phyloP scores from a whole-genome alignment of 2,888 invertebrate genomes.

The Isotomurus palustris region DNA sequence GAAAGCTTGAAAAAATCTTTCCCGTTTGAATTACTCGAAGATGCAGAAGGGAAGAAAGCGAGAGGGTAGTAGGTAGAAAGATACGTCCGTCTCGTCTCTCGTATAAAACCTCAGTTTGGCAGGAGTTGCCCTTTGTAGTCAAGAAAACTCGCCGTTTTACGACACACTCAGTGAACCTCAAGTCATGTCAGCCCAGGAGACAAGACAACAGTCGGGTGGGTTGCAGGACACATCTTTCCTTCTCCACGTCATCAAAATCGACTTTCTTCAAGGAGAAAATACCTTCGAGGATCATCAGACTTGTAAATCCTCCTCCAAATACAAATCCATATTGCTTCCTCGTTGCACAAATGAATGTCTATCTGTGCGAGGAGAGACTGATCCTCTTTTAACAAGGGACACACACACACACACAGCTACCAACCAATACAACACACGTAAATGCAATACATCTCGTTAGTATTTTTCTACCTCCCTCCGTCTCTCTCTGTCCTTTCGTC shows the following conservation, averaged over 20 bases:
- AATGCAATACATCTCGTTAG: too few relatives aligned
- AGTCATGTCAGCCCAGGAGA: conserved; percentile 4
- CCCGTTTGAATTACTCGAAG: conserved; percentile 10
- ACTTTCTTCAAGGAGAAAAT: not conserved
- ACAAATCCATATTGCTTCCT: too few relatives aligned
- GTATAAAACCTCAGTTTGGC: not conserved
- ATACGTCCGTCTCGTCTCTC: not conserved
- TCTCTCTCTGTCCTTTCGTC: too few relatives aligned
- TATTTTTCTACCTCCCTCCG: too few relatives aligned
- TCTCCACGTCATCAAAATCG: conserved; percentile 1
- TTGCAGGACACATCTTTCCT: not conserved
- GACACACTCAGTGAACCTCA: not conserved
- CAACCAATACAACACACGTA: too few relatives aligned
- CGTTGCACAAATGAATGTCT: too few relatives aligned
- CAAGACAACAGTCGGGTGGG: not conserved
- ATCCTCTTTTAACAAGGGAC: too few relatives aligned
- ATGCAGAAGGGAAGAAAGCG: conserved; percentile 8
- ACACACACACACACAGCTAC: too few relatives aligned
- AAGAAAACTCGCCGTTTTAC: not conserved
- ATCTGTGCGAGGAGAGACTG: too few relatives aligned
- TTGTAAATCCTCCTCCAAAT: too few relatives aligned
- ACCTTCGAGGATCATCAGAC: too few relatives aligned
- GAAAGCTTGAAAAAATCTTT: conserved; percentile 15
- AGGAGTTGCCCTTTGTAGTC: not conserved
- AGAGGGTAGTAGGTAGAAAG: not conserved